Conservation (phyloP, 2,113 vertebrate species). For the Pao palembangensis region DNA sequence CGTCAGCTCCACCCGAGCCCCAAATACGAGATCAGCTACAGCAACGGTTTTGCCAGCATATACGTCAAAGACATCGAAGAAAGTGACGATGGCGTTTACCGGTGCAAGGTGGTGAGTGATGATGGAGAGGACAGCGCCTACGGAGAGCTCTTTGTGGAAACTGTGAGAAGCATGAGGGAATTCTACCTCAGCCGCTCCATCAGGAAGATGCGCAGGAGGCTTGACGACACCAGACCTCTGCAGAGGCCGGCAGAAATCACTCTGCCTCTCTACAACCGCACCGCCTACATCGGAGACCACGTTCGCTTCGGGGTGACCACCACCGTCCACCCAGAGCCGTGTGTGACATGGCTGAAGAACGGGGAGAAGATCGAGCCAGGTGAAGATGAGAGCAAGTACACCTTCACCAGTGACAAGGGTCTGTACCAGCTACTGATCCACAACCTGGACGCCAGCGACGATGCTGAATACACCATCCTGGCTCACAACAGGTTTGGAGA, state of each 20-base stretch:
- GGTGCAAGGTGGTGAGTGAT: slow-evolving; percentile 90
- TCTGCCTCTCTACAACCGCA: slow-evolving; percentile 89
- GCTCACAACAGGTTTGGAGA: slow-evolving; percentile 95
- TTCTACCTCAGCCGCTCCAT: slow-evolving; percentile 85
- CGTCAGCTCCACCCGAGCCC: slow-evolving; percentile 86
- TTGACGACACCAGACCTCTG: slow-evolving; percentile 85
- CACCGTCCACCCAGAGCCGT: slow-evolving; percentile 96
- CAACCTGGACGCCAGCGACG: slow-evolving; percentile 84
- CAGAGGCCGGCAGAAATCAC: slow-evolving; percentile 97
- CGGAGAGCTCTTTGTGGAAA: slow-evolving; percentile 91
- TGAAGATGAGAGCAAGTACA: slow-evolving; percentile 89
- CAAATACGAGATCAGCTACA: slow-evolving; percentile 94
- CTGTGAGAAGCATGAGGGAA: slow-evolving; percentile 87
- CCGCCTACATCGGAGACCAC: slow-evolving; percentile 90
- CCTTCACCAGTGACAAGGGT: slow-evolving; percentile 93
- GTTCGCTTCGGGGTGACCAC: slow-evolving; percentile 97
- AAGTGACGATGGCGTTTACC: slow-evolving; percentile 91
- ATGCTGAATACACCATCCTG: slow-evolving; percentile 90
- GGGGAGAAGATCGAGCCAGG: slow-evolving; percentile 91
- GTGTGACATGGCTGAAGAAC: slow-evolving; percentile 91
- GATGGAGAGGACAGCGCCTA: slow-evolving; percentile 93
- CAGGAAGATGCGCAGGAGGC: slow-evolving; percentile 85
- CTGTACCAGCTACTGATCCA: slow-evolving; percentile 93
- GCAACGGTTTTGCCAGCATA: slow-evolving; percentile 89
- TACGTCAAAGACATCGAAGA: slow-evolving; percentile 93